Evolutionary conservation across 1,140 invertebrate genomes (phyloP), one percentile per base, ranked within the genome.

Genomic region (Tribolium castaneum): DNA sequence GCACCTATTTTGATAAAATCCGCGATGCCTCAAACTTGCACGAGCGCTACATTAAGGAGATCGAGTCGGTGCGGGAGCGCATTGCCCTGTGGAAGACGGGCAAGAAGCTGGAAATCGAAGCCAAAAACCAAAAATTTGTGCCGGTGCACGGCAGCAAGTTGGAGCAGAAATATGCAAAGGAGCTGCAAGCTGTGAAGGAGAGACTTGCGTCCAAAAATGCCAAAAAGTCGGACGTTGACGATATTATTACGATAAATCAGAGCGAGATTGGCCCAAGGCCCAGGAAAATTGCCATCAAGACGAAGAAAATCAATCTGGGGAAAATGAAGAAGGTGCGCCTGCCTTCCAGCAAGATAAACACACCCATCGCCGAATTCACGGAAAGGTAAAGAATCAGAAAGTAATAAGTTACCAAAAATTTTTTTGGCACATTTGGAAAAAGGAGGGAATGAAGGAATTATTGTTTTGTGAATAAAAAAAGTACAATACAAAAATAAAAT

Each of bases 1-100:
- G 80, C 34, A 86, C 85, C n/a, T 86, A 84, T 79, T 86, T 86
- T 71, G 82, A 86, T 79, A 80, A 79, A 74, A 52, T 74, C 49
- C 54, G 78, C 30, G 83, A 86, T 71, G 75, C 83, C 3, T 52
- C 72, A 13, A 71, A 74, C 78, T 52, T 85, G 22, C 78, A 77
- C 16, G 82, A 85, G 39, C 73, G 78, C 3, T 86, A 86, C 59
- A 70, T 75, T 25, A 80, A 78, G 50, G 85, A 86, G 76, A 76
- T 86, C 10, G 81, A 85, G 12, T 22, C 79, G 45, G 78, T 86
- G 14, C 79, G 81, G 34, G 82, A 82, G 70, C 80, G 79, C 62
- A 73, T 82, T 22, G 25, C 49, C 25, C n/a, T 35, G 16, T 62
- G 54, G 39, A 76, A 71, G 62, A 30, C 74, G 19, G 30, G 34